Evolutionary conservation across 2,888 invertebrate species (phyloP), one percentile per base, ranked within the genome.

Genomic region (Polyommatus iphigenia): DNA sequence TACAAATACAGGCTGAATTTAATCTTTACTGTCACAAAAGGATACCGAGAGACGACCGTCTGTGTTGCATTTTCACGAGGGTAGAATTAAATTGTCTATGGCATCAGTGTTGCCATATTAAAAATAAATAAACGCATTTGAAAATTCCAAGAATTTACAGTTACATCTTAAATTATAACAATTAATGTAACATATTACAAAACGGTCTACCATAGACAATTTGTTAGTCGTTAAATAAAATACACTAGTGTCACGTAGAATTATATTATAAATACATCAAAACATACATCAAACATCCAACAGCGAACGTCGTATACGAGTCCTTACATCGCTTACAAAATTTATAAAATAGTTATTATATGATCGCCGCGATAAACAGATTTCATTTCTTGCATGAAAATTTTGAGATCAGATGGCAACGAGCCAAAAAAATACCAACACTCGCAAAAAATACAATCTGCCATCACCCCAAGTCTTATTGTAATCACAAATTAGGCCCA

Each of bases 61-160:
- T 94, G 87, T 94, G 93, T 94, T 94, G 93, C 93, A 94, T 93
- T 94, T 93, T 92, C 93, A 89, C 90, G 87, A 85, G 81, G 87
- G 87, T 84, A 41, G 36, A 82, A 83, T 84, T 82, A 87, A 85
- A 85, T 84, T 85, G 87, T 87, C 86, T 85, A 82, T 82, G 62
- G 71, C 67, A 24, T 1, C 67, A 18, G 29, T 20, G 71, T 24
- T 71, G 20, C 20, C 20, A 32, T 36, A 50, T 20, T 24, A 76
- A 78, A 73, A 77, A 24, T 24, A 0, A 78, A 71, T 67, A 76
- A 72, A 46, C 46, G 10, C 13, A 46, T 57, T 20, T 76, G 46
- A 71, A 79, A 73, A 13, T 46, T 29, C 15, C 15, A 72, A 24
- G 2, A 41, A n/a, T n/a, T n/a, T n/a, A n/a, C n/a, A 41, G 2